Percentiles rank a stretch among this genome's conserved stretches.
phyloP scores from a whole-genome alignment of 2,113 vertebrate genomes.

The Microcebus ravelobensis region DNA sequence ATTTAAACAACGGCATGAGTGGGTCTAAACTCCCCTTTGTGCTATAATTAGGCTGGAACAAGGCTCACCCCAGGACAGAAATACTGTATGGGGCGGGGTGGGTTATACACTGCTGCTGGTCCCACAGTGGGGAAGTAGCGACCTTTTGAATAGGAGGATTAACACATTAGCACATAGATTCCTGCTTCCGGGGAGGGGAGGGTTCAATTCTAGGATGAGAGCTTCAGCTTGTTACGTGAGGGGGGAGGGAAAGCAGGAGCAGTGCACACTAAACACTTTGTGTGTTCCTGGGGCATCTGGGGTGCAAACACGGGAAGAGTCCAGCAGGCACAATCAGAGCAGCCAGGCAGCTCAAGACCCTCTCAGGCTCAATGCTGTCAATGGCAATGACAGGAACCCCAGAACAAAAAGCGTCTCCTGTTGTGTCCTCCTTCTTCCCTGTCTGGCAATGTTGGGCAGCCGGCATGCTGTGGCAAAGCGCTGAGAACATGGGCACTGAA shows the following conservation, averaged over 20 bases:
- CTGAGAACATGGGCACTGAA: not conserved
- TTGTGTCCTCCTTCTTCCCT: not conserved
- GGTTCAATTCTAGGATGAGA: conserved; percentile 71
- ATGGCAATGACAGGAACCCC: not conserved
- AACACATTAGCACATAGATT: conserved; percentile 82
- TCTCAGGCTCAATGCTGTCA: not conserved
- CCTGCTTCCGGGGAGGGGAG: conserved; percentile 73
- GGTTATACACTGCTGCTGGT: conserved; percentile 69
- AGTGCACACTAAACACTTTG: conserved; percentile 14
- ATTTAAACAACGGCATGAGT: conserved; percentile 73
- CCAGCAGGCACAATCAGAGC: not conserved
- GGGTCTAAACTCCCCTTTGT: conserved; percentile 79
- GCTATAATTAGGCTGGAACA: conserved; percentile 79
- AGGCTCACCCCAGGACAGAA: conserved; percentile 77
- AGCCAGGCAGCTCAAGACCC: not conserved
- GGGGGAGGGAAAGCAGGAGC: not conserved
- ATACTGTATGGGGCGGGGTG: conserved; percentile 66
- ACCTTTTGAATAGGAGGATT: conserved; percentile 81
- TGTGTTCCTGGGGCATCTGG: not conserved
- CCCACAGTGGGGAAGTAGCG: conserved; percentile 77
- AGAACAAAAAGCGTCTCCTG: not conserved
- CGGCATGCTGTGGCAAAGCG: not conserved
- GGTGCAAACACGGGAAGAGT: not conserved
- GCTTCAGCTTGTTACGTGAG: conserved; percentile 31
- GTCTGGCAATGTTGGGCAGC: not conserved